Evolutionary conservation across 2,797 vertebrate species (phyloP).

Genomic region (Vultur gryphus): DNA sequence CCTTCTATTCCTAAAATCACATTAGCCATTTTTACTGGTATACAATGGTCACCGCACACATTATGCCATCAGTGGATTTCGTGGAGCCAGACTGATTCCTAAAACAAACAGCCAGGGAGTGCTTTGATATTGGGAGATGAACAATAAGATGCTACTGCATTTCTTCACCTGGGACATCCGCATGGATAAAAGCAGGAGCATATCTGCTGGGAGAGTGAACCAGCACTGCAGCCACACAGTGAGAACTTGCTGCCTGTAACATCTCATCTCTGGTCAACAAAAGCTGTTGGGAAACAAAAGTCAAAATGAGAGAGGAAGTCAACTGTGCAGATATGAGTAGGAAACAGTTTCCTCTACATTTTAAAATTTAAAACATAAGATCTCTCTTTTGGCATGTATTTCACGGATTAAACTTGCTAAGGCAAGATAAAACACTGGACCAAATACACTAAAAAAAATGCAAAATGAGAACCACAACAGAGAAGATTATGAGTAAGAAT

Average conservation of each 20-base stretch:
- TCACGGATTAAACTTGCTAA: neutral
- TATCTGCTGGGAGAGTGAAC: slow-evolving; percentile 85
- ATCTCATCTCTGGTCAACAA: slow-evolving; percentile 87
- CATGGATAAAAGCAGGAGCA: slow-evolving; percentile 83
- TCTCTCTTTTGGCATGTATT: neutral
- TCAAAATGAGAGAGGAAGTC: neutral
- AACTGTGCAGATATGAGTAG: neutral
- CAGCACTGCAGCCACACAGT: slow-evolving; percentile 85
- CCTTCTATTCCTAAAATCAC: neutral
- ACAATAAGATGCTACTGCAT: neutral
- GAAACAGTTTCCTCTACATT: neutral
- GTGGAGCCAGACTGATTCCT: neutral
- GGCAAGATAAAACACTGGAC: neutral
- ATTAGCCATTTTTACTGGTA: neutral
- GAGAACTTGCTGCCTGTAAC: slow-evolving; percentile 85
- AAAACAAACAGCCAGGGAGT: neutral
- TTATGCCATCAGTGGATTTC: neutral
- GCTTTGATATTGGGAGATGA: neutral
- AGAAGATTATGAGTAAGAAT: neutral
- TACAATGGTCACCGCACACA: neutral
- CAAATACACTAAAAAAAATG: neutral
- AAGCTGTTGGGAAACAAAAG: slow-evolving; percentile 76
- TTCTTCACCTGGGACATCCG: slow-evolving; percentile 86
- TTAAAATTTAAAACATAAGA: neutral
- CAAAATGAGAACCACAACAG: neutral